These are phyloP conservation scores for Hemicrepidius hirtus DNA, from an alignment of 2,888 invertebrate genomes.

Conservation along the genomic window DNA sequence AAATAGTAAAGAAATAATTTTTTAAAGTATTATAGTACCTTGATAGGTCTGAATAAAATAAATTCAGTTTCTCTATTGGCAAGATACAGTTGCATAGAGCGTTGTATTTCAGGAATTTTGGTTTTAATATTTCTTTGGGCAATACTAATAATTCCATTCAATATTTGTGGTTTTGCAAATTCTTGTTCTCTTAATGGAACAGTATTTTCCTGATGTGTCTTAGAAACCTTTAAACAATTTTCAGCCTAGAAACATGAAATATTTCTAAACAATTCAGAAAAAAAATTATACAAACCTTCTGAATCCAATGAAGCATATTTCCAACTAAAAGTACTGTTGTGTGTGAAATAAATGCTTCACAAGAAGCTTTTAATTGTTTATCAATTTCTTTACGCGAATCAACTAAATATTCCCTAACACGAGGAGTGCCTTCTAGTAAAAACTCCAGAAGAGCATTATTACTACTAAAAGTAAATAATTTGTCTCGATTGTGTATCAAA, in stretches of 20 bases:
- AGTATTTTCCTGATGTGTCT: constrained; percentile 21
- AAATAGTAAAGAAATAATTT: not conserved
- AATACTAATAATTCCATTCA: constrained; percentile 84
- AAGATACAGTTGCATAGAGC: constrained; percentile 95
- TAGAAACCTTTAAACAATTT: constrained; percentile 52
- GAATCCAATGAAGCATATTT: constrained; percentile 83
- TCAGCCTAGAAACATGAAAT: constrained; percentile 51
- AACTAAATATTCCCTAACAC: constrained; percentile 92
- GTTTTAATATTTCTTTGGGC: constrained; percentile 86
- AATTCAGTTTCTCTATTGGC: constrained; percentile 98
- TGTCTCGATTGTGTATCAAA: constrained; percentile 84
- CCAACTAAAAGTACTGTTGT: constrained; percentile 85
- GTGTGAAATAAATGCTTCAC: constrained; percentile 90
- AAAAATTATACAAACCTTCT: constrained; percentile 75
- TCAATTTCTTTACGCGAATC: constrained; percentile 98
- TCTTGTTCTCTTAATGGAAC: constrained; percentile 58
- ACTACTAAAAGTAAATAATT: constrained; percentile 85
- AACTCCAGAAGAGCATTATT: constrained; percentile 97
- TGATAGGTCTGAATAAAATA: constrained; percentile 95
- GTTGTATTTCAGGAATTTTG: constrained; percentile 86
- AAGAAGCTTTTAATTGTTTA: constrained; percentile 90
- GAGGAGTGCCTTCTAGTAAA: constrained; percentile 92
- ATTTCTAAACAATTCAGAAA: not conserved
- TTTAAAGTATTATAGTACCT: constrained; percentile 74
- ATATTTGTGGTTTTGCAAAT: constrained; percentile 80